These are phyloP conservation scores for Neomorphus geoffroyi DNA, from an alignment of 2,797 vertebrate genomes.

Conservation along the genomic window DNA sequence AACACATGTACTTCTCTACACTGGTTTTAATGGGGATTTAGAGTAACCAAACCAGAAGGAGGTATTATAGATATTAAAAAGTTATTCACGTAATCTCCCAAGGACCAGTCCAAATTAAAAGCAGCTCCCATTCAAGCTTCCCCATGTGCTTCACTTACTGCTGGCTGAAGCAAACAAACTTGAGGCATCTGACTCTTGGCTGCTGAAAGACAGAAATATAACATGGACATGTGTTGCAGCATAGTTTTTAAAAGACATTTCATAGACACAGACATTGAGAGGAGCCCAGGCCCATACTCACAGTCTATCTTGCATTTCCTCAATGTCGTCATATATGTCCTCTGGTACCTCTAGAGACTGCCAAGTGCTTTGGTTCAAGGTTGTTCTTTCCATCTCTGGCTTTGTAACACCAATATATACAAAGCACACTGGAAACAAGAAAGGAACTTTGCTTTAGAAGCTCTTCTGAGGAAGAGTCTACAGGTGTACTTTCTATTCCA, in stretches of 20 bases:
- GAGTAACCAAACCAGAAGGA: neutral
- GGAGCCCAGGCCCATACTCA: conserved; percentile 24
- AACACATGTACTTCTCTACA: neutral
- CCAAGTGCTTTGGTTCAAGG: conserved; percentile 13
- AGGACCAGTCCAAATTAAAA: neutral
- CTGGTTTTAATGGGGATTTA: neutral
- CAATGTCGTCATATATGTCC: conserved; percentile 68
- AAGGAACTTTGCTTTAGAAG: neutral
- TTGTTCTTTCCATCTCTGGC: conserved; percentile 76
- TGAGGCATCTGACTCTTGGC: conserved; percentile 6
- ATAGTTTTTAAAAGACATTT: neutral
- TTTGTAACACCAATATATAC: conserved; percentile 73
- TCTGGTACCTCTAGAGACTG: neutral
- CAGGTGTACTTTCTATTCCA: neutral
- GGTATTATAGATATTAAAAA: neutral
- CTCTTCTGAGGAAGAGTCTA: neutral
- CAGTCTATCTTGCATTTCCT: conserved; percentile 3
- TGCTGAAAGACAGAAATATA: conserved; percentile 40
- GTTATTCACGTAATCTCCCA: neutral
- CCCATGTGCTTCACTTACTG: conserved; percentile 57
- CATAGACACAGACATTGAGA: neutral
- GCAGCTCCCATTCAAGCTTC: neutral
- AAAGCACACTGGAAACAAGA: conserved; percentile 74
- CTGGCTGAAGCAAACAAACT: conserved; percentile 33
- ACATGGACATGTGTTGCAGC: neutral